phyloP scores from a whole-genome alignment of 1,140 invertebrate species.

The Drosophila parvula region DNA sequence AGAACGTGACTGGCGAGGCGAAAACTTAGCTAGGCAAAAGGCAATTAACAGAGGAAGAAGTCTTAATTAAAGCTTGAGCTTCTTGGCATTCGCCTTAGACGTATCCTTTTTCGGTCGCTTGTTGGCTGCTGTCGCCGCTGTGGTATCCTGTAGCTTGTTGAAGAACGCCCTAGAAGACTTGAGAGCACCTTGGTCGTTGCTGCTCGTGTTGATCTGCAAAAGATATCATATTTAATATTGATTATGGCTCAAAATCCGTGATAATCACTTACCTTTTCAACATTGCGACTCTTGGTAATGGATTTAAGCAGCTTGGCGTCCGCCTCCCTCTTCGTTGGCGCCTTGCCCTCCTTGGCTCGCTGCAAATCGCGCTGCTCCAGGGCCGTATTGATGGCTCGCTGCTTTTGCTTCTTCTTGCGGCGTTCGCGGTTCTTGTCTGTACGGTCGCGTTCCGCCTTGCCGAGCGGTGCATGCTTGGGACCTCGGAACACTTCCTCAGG shows the following conservation, averaged over 20 bases:
- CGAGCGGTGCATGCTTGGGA: constrained; percentile 91
- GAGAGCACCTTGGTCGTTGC: constrained; percentile 85
- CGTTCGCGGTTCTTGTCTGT: constrained; percentile 96
- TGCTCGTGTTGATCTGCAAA: constrained; percentile 83
- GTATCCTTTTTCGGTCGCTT: constrained; percentile 65
- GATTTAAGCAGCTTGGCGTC: constrained; percentile 86
- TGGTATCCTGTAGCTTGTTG: constrained; percentile 91
- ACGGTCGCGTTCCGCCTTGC: constrained; percentile 90
- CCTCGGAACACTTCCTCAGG: constrained; percentile 96
- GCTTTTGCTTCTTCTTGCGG: constrained; percentile 93
- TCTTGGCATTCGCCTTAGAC: constrained; percentile 63
- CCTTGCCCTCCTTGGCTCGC: constrained; percentile 84
- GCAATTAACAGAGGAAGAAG: constrained; percentile 52
- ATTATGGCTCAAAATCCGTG: background rate
- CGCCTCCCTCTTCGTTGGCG: constrained; percentile 86
- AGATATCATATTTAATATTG: constrained; percentile 2
- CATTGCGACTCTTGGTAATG: constrained; percentile 88
- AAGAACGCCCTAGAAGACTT: constrained; percentile 94
- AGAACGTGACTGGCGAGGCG: constrained; percentile 60
- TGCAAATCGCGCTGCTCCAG: constrained; percentile 85
- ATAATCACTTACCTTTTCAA: constrained; percentile 84
- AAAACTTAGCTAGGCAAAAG: constrained; percentile 30
- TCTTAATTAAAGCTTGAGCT: constrained; percentile 70
- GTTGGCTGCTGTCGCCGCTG: constrained; percentile 25
- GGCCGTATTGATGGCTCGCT: constrained; percentile 86